A percentile compares a stretch with the other conserved stretches of the same genome.
These are phyloP conservation scores for Stegastes partitus DNA, from an alignment of 2,113 vertebrate species.

Conservation along the genomic window DNA sequence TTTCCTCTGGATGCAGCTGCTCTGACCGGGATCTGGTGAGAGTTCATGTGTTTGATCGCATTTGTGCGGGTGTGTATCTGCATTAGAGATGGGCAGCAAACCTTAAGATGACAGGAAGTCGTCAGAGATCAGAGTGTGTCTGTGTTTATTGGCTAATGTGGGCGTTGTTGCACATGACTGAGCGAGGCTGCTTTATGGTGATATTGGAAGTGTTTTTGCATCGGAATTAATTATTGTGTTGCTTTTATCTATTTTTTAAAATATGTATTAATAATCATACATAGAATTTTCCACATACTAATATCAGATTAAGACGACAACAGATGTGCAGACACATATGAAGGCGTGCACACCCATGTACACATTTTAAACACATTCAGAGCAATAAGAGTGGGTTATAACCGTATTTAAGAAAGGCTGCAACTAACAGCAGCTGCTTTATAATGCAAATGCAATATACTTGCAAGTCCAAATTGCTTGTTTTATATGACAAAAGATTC, in stretches of 20 bases:
- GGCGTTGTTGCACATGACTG: background rate
- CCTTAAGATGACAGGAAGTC: background rate
- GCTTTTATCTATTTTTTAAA: too few species aligned
- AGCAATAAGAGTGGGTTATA: too few species aligned
- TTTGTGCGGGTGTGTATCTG: background rate
- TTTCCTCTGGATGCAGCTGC: constrained; percentile 24
- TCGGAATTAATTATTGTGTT: too few species aligned
- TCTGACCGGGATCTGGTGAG: background rate
- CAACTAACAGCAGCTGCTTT: background rate
- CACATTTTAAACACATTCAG: too few species aligned
- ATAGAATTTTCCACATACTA: background rate
- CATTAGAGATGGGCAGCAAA: background rate
- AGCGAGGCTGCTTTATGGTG: background rate
- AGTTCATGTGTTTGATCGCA: background rate
- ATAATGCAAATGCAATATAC: background rate
- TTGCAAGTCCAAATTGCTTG: background rate
- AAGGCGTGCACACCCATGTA: background rate
- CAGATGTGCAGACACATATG: background rate
- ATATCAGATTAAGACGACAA: background rate
- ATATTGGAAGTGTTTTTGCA: background rate
- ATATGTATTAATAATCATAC: too few species aligned
- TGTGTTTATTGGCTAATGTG: background rate
- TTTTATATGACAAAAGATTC: background rate
- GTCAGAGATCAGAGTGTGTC: background rate
- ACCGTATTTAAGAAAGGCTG: background rate